A percentile compares a stretch with the other conserved stretches of the same genome.
Evolutionary conservation across 2,888 invertebrate species (phyloP).

Genomic region (Volucella inflata): DNA sequence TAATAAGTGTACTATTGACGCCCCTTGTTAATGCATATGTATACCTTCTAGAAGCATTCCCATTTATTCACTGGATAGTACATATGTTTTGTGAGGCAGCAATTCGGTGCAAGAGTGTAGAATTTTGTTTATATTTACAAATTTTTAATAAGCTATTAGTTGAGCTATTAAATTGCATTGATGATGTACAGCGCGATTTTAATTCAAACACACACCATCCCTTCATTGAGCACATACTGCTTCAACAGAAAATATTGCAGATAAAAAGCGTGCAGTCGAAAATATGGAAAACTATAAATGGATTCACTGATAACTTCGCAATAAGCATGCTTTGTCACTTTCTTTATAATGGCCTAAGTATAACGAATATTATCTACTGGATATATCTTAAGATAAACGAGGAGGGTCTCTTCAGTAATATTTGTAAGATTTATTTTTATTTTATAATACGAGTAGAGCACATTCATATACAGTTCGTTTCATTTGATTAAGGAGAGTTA

Average conservation of each 20-base stretch:
- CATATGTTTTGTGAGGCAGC: conserved; percentile 28
- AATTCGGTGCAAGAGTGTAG: conserved; percentile 59
- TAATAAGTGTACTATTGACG: conserved; percentile 39
- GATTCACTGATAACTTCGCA: conserved; percentile 55
- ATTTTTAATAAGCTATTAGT: conserved; percentile 53
- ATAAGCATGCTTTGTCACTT: conserved; percentile 52
- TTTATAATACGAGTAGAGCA: conserved; percentile 2
- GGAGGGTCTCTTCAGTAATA: not conserved
- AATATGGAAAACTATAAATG: conserved; percentile 53
- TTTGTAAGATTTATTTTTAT: conserved; percentile 36
- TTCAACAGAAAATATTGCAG: conserved; percentile 29
- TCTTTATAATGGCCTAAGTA: conserved; percentile 47
- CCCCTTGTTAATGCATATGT: conserved; percentile 10
- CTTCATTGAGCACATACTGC: conserved; percentile 19
- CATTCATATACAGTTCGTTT: not conserved
- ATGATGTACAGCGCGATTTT: conserved; percentile 37
- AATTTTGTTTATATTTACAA: conserved; percentile 62
- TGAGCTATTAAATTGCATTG: conserved; percentile 36
- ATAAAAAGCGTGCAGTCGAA: conserved; percentile 58
- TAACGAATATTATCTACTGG: conserved; percentile 62
- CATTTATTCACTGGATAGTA: conserved; percentile 30
- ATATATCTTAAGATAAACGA: conserved; percentile 48
- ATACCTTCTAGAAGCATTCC: not conserved
- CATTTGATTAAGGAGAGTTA: too few relatives aligned
- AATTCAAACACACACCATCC: not conserved